Evolutionary conservation across 2,113 vertebrate genomes (phyloP).

Genomic region (Ahaetulla prasina): DNA sequence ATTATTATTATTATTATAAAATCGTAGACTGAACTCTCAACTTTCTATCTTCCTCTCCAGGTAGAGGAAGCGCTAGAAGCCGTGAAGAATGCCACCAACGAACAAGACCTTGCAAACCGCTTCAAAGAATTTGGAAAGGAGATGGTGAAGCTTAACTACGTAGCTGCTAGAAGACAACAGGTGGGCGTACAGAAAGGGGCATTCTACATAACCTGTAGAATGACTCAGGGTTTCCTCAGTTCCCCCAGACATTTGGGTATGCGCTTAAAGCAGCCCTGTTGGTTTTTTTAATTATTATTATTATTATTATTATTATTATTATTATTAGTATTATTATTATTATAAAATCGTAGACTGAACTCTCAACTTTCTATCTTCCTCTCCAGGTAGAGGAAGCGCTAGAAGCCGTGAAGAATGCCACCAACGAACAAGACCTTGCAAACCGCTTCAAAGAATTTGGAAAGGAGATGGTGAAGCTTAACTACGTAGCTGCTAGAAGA

Average conservation of each 20-base stretch:
- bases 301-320: too few species aligned
- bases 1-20: too few species aligned
- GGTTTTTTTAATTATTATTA: background rate
- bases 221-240: background rate
- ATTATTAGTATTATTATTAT: too few species aligned
- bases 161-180: slow-evolving; percentile 95
- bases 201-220: background rate
- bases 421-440: slow-evolving; percentile 94
- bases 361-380: background rate
- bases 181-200: slow-evolving; percentile 56
- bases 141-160: slow-evolving; percentile 98
- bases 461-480: slow-evolving; percentile 99
- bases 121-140: slow-evolving; percentile 99
- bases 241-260: background rate
- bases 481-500: slow-evolving; percentile 93
- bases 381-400: slow-evolving; percentile 90
- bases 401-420: slow-evolving; percentile 94
- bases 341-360: background rate
- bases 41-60: slow-evolving; percentile 57
- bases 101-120: slow-evolving; percentile 93
- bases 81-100: slow-evolving; percentile 95
- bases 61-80: slow-evolving; percentile 94
- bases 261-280: background rate
- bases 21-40: background rate
- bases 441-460: slow-evolving; percentile 98